Percentiles rank a stretch among this genome's conserved stretches.
Conservation (phyloP, 2,113 vertebrate genomes). For the Ginglymostoma cirratum region DNA sequence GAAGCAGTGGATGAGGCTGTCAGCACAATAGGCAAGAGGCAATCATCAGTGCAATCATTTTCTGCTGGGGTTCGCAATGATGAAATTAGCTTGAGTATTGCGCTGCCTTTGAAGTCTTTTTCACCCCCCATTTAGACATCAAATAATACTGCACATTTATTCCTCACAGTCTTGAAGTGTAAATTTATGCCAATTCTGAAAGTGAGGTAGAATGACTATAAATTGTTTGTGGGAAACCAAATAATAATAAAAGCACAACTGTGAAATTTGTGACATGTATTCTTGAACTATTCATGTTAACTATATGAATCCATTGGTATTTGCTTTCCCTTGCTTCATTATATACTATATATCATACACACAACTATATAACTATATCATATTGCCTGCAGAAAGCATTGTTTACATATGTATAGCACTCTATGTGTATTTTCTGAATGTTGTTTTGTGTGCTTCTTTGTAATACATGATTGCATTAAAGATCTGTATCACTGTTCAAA, state of each 20-base stretch:
- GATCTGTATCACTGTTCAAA: background rate
- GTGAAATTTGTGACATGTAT: background rate
- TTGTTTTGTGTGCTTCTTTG: background rate
- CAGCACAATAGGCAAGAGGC: slow-evolving; percentile 62
- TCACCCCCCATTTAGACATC: slow-evolving; percentile 67
- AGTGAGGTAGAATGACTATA: background rate
- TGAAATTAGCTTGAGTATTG: slow-evolving; percentile 56
- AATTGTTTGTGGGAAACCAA: background rate
- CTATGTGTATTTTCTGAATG: background rate
- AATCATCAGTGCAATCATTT: slow-evolving; percentile 68
- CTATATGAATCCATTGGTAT: background rate
- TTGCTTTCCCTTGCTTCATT: background rate
- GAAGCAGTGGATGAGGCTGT: slow-evolving; percentile 67
- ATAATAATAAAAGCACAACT: slow-evolving; percentile 15
- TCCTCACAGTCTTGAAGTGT: slow-evolving; percentile 60
- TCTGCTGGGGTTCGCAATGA: slow-evolving; percentile 55
- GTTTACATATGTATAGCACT: background rate
- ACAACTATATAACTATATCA: background rate
- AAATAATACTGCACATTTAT: slow-evolving; percentile 63
- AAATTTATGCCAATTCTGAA: slow-evolving; percentile 59
- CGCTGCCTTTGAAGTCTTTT: slow-evolving; percentile 69
- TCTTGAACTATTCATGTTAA: background rate
- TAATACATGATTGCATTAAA: background rate
- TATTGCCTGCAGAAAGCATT: background rate
- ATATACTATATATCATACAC: background rate